Base-by-base conservation (phyloP, 2,113 vertebrate genomes). In the Mungos mungo region DNA sequence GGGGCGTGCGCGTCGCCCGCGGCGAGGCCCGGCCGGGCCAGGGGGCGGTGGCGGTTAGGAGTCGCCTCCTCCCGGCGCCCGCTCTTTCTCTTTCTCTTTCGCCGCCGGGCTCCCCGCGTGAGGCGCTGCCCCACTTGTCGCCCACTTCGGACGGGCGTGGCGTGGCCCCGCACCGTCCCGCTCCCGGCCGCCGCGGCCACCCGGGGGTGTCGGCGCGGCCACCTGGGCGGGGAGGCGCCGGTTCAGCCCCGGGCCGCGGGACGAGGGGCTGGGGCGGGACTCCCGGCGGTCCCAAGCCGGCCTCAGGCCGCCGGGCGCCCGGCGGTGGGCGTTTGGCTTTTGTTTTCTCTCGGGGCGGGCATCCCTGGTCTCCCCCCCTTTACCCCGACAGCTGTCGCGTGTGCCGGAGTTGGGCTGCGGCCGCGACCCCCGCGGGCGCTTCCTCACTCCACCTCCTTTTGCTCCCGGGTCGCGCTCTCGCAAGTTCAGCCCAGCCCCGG, bases 141-240 rank as follows among this genome's bases (percentile, higher is more conserved):
- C 66, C 52, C 41, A 88, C 96, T 91, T 95, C 4, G 92, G 94
- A 94, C 47, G 81, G 66, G 57, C 65, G 54, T 54, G 31, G 68
- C 12, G 60, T 57, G 15, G 80, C 15, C 29, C 81, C 65, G 31
- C 45, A 1, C 45, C 0, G 29, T 31, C 18, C 41, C 14, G 29
- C 31, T 16, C 27, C 19, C 38, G 13, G 13, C 27, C 27, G 66
- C 83, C 7, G 27, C n/a, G 52, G 50, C 38, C 33, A 63, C 15
- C 25, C 1, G 27, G 45, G 35, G 41, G 38, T 18, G 15, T 74
- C 9, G 31, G 41, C 27, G 57, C 16, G 19, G 71, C 29, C 35
- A 10, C 50, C 47, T 8, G 76, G 83, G 57, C 10, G 2, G 54
- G 12, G 41, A 27, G 82, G 23, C 52, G 14, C 23, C n/a, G 16